A percentile compares a stretch with the other conserved stretches of the same genome.
Conservation (phyloP, 2,797 vertebrate genomes). For the Craterocephalus amniculus region DNA sequence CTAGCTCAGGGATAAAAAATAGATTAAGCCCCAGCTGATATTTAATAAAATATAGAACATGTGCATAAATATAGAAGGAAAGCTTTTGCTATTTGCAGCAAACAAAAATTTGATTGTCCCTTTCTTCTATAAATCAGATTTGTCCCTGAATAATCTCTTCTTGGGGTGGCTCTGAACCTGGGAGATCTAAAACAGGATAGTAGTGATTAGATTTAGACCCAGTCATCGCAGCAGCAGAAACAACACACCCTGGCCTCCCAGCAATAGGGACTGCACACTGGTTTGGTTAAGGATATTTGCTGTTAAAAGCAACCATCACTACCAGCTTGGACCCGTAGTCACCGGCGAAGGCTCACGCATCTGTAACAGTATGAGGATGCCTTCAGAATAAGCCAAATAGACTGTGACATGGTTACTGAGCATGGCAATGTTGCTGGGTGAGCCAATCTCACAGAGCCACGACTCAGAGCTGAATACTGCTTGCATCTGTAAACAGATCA, state of each 20-base stretch:
- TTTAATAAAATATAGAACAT: conserved; percentile 25
- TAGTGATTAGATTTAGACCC: conserved; percentile 64
- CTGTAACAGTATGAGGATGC: conserved; percentile 49
- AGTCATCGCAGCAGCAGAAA: conserved; percentile 37
- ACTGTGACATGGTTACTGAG: conserved; percentile 56
- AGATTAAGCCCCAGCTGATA: conserved; percentile 23
- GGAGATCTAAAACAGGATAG: conserved; percentile 60
- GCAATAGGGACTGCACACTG: conserved; percentile 31
- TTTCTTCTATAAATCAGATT: conserved; percentile 48
- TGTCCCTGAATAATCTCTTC: conserved; percentile 42
- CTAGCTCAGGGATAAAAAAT: conserved; percentile 29
- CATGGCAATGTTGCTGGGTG: conserved; percentile 33
- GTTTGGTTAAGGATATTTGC: conserved; percentile 41
- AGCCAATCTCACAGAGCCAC: conserved; percentile 54
- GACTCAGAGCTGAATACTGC: conserved; percentile 39
- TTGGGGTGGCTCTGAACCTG: conserved; percentile 48
- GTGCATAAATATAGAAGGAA: conserved; percentile 16
- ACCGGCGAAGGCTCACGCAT: conserved; percentile 40
- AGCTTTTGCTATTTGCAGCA: conserved; percentile 32
- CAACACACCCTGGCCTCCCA: conserved; percentile 35
- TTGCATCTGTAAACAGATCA: conserved; percentile 63
- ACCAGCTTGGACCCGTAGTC: conserved; percentile 34
- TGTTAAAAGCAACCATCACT: conserved; percentile 21
- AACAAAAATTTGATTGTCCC: conserved; percentile 40
- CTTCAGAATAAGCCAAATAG: conserved; percentile 57